Evolutionary conservation across 2,113 vertebrate genomes (phyloP).

Genomic region (Campylomormyrus numenius): DNA sequence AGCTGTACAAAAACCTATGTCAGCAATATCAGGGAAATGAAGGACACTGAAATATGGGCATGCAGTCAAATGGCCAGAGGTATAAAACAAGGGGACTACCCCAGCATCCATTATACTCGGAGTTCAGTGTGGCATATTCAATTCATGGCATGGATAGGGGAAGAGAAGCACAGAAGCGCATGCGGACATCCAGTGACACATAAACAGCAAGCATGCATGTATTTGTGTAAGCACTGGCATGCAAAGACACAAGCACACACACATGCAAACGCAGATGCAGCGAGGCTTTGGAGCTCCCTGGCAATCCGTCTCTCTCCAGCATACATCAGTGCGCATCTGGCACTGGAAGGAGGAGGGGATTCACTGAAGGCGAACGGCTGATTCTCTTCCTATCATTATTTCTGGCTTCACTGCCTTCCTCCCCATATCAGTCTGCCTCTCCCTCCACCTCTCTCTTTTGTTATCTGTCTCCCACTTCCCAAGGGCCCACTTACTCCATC

Average conservation of each 20-base stretch:
- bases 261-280: background rate
- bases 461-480: slow-evolving; percentile 46
- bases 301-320: background rate
- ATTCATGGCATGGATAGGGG: background rate
- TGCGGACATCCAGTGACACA: background rate
- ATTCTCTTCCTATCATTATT: slow-evolving; percentile 57
- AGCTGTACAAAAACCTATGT: background rate
- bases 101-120: background rate
- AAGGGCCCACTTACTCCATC: slow-evolving; percentile 17
- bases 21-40: background rate
- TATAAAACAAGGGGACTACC: background rate
- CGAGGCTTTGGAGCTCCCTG: background rate
- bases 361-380: slow-evolving; percentile 66
- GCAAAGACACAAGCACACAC: background rate
- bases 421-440: slow-evolving; percentile 38
- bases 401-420: slow-evolving; percentile 54
- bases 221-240: slow-evolving; percentile 1
- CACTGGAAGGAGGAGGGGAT: slow-evolving; percentile 41
- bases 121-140: background rate
- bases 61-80: background rate
- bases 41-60: background rate
- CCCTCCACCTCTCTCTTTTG: slow-evolving; percentile 33
- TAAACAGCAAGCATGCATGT: background rate
- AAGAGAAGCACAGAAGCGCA: background rate
- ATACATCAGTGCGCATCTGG: slow-evolving; percentile 2